These are phyloP conservation scores for Rotaria magnacalcarata DNA, from an alignment of 2,888 invertebrate genomes.

Conservation along the genomic window DNA sequence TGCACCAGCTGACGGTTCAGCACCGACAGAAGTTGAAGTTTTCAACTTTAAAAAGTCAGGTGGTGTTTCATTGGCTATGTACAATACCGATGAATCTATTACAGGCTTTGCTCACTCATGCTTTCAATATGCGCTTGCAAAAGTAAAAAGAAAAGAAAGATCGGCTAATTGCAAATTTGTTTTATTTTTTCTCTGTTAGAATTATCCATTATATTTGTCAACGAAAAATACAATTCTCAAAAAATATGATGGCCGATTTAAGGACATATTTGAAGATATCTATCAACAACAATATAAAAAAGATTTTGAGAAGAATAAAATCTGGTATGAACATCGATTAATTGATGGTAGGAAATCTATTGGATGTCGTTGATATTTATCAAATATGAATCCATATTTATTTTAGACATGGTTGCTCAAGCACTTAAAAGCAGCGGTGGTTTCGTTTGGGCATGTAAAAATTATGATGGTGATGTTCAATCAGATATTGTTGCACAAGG, in stretches of 20 bases:
- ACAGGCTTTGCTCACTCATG: conserved; percentile 81
- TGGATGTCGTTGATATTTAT: no score
- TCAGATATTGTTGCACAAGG: conserved; percentile 78
- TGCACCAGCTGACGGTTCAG: conserved; percentile 39
- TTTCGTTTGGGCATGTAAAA: conserved; percentile 87
- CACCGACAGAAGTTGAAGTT: conserved; percentile 33
- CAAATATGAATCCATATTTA: background rate
- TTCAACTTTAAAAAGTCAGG: conserved; percentile 67
- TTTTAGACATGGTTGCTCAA: conserved; percentile 67
- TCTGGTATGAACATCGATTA: conserved; percentile 84
- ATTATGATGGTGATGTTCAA: conserved; percentile 86
- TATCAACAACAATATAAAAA: conserved; percentile 78
- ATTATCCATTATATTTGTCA: conserved; percentile 79
- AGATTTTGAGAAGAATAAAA: conserved; percentile 75
- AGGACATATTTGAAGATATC: conserved; percentile 83
- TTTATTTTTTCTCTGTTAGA: conserved; percentile 74
- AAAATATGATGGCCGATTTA: conserved; percentile 80
- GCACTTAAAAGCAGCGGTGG: conserved; percentile 76
- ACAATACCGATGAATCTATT: conserved; percentile 76
- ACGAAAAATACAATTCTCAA: conserved; percentile 87
- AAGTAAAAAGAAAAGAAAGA: conserved; percentile 65
- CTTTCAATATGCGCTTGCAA: conserved; percentile 14
- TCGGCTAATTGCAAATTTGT: conserved; percentile 68
- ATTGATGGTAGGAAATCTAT: conserved; percentile 70
- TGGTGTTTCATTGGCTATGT: conserved; percentile 81